Evolutionary conservation across 2,888 invertebrate genomes (phyloP), one percentile per base, ranked within the genome.

Genomic region (Gari tellinella): DNA sequence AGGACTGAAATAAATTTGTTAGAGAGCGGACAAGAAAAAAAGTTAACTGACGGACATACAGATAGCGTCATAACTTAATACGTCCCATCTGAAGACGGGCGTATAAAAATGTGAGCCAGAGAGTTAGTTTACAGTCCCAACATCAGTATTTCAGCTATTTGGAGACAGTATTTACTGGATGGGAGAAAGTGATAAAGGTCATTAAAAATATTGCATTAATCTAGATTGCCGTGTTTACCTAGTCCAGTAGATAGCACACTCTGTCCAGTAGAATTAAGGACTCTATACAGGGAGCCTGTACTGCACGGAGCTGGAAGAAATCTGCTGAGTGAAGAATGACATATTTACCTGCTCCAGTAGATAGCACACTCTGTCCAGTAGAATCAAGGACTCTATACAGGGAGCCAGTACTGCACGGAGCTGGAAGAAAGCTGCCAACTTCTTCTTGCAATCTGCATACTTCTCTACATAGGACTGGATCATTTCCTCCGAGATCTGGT

Each of bases 181-280:
- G n/a, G n/a, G n/a, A n/a, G n/a, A n/a, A n/a, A n/a, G n/a, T n/a
- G n/a, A n/a, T n/a, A n/a, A n/a, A n/a, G n/a, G n/a, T n/a, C n/a
- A n/a, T n/a, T n/a, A n/a, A n/a, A n/a, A n/a, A n/a, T n/a, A n/a
- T n/a, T n/a, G n/a, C n/a, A n/a, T n/a, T n/a, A n/a, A n/a, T n/a
- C n/a, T n/a, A n/a, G n/a, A n/a, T n/a, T n/a, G n/a, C n/a, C n/a
- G n/a, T n/a, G 62, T 64, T 77, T 84, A 93, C 93, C 91, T 93
- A 91, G 81, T 97, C 96, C 69, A 94, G 92, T 37, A 98, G 94
- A 93, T 94, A 97, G 84, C 96, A 92, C 46, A 96, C 91, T 84
- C 97, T 94, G 91, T 98, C 98, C 62, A 97, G 92, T 69, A 97
- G 93, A 85, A 98, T 95, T 2, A 97, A 93, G 82, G 94, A 94